These are phyloP conservation scores for Heterodera carotae DNA, from an alignment of 1,140 invertebrate species.

Conservation along the genomic window DNA sequence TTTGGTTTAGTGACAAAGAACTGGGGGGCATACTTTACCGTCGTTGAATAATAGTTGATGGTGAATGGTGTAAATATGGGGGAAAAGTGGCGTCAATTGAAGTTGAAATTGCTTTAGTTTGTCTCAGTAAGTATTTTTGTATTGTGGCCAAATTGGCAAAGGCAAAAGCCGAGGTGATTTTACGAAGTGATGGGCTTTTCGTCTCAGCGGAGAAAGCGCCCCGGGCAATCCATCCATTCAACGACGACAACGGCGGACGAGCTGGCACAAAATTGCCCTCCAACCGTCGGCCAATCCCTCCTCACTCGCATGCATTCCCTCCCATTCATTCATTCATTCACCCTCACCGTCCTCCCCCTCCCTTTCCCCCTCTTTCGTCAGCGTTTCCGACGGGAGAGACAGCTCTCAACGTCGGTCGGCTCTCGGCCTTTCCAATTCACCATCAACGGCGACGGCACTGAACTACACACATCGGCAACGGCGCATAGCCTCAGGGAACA, in stretches of 20 bases:
- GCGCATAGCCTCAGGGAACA: conserved; percentile 1
- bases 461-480: not conserved
- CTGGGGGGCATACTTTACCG: too few relatives aligned
- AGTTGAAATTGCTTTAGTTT: too few relatives aligned
- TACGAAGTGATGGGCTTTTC: not conserved
- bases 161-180: conserved; percentile 5
- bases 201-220: not conserved
- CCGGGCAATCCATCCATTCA: not conserved
- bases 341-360: not conserved
- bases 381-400: conserved; percentile 1
- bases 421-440: not conserved
- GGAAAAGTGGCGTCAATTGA: too few relatives aligned
- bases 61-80: too few relatives aligned
- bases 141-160: not conserved
- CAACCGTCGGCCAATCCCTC: not conserved
- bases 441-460: conserved; percentile 3
- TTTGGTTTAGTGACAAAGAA: not conserved
- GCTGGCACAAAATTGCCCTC: not conserved
- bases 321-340: not conserved
- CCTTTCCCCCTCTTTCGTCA: not conserved
- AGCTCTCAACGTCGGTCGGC: not conserved
- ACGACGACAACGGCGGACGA: not conserved
- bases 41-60: too few relatives aligned
- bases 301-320: too few relatives aligned
- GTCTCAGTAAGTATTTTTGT: not conserved